Evolutionary conservation across 2,888 invertebrate species (phyloP).

Genomic region (Polietes domitor): DNA sequence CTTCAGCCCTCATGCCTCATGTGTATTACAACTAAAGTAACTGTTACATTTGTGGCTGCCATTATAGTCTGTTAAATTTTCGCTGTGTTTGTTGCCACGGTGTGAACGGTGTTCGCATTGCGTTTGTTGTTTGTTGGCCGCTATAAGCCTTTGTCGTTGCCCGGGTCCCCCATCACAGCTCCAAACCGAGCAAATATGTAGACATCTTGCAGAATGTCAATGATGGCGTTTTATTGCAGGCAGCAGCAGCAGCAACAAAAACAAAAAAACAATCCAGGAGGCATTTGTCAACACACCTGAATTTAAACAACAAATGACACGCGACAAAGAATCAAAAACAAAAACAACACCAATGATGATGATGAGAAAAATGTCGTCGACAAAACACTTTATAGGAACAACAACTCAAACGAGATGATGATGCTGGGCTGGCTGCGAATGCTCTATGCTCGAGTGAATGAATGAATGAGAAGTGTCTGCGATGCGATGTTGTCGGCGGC

Average conservation of each 20-base stretch:
- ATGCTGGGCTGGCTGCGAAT: background rate
- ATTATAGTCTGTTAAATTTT: constrained; percentile 62
- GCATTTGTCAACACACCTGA: constrained; percentile 61
- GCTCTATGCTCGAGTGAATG: constrained; percentile 19
- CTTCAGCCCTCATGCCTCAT: constrained; percentile 69
- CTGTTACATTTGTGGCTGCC: constrained; percentile 38
- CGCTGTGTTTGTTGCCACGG: constrained; percentile 69
- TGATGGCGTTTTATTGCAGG: constrained; percentile 24
- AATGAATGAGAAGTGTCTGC: constrained; percentile 6
- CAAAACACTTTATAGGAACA: constrained; percentile 1
- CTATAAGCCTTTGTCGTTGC: constrained; percentile 31
- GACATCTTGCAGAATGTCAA: constrained; percentile 31
- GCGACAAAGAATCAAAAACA: constrained; percentile 40
- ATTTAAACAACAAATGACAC: constrained; percentile 59
- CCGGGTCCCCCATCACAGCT: background rate
- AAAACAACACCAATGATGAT: background rate
- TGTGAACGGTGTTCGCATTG: constrained; percentile 41
- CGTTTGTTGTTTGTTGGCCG: constrained; percentile 30
- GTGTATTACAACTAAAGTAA: constrained; percentile 68
- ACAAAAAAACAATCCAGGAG: constrained; percentile 10
- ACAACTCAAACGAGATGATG: background rate
- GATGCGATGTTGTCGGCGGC: background rate
- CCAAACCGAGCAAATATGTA: constrained; percentile 23
- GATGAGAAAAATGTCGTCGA: background rate
- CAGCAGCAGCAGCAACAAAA: background rate